These are phyloP conservation scores for Cyprinus carpio DNA, from an alignment of 2,113 vertebrate genomes.

Conservation along the genomic window DNA sequence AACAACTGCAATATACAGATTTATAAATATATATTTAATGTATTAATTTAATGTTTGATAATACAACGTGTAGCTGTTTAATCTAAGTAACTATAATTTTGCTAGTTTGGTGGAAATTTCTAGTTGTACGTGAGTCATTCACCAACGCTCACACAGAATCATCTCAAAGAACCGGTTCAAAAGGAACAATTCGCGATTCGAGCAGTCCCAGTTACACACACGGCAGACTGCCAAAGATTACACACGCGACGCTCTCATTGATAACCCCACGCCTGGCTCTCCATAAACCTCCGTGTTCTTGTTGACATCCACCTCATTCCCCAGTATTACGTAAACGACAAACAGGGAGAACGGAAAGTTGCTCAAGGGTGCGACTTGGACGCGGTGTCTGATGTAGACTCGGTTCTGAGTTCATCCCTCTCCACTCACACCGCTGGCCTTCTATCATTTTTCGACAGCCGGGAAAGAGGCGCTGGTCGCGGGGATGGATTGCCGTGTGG, in stretches of 20 bases:
- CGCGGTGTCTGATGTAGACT: slow-evolving; percentile 51
- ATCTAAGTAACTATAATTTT: neutral
- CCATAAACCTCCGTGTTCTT: neutral
- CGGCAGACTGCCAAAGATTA: slow-evolving; percentile 22
- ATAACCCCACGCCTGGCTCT: neutral
- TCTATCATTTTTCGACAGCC: slow-evolving; percentile 17
- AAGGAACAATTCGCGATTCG: neutral
- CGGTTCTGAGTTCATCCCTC: slow-evolving; percentile 17
- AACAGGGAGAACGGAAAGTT: slow-evolving; percentile 34
- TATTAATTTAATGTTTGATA: neutral
- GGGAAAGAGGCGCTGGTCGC: slow-evolving; percentile 54
- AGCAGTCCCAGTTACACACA: neutral
- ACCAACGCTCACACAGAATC: neutral
- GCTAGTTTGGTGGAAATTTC: neutral
- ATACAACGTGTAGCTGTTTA: neutral
- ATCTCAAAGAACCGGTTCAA: neutral
- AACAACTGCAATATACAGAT: neutral
- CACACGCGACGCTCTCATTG: neutral
- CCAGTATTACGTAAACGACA: slow-evolving; percentile 6
- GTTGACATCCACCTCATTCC: neutral
- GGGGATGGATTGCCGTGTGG: slow-evolving; percentile 73
- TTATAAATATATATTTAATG: neutral
- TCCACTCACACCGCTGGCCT: slow-evolving; percentile 14
- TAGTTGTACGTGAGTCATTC: neutral
- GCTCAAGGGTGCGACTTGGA: slow-evolving; percentile 37